A percentile compares a stretch with the other conserved stretches of the same genome.
Evolutionary conservation across 2,888 invertebrate genomes (phyloP).

Genomic region (Atethmia centrago): DNA sequence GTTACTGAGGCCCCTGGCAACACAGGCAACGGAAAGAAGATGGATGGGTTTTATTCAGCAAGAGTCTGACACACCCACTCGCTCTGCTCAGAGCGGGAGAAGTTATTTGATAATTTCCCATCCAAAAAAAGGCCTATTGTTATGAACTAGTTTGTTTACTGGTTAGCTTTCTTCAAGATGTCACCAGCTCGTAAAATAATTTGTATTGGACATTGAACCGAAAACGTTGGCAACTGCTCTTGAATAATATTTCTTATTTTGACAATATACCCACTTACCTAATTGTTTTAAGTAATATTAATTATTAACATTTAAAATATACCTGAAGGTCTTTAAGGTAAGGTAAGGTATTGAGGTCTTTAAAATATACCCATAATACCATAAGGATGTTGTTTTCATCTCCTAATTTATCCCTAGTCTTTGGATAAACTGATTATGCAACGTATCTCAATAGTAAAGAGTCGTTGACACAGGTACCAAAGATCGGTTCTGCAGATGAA

Average conservation of each 20-base stretch:
- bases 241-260: too few relatives aligned
- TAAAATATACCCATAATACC: background rate
- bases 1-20: too few relatives aligned
- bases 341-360: too few relatives aligned
- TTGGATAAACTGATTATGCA: background rate
- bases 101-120: too few relatives aligned
- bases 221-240: too few relatives aligned
- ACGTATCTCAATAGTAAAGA: constrained; percentile 9
- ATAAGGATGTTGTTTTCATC: background rate
- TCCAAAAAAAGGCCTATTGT: background rate
- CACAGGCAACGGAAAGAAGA: too few relatives aligned
- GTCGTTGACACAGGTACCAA: constrained; percentile 4
- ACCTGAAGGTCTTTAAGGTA: too few relatives aligned
- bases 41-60: too few relatives aligned
- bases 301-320: too few relatives aligned
- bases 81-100: too few relatives aligned
- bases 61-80: too few relatives aligned
- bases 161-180: background rate
- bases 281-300: background rate
- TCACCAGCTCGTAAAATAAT: background rate
- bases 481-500: constrained; percentile 33
- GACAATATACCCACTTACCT: background rate
- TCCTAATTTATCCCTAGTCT: background rate
- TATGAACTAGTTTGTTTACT: too few relatives aligned
- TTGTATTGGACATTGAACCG: background rate